A percentile compares a stretch with the other conserved stretches of the same genome.
These are phyloP conservation scores for Astur gentilis DNA, from an alignment of 2,113 vertebrate species.

Conservation along the genomic window DNA sequence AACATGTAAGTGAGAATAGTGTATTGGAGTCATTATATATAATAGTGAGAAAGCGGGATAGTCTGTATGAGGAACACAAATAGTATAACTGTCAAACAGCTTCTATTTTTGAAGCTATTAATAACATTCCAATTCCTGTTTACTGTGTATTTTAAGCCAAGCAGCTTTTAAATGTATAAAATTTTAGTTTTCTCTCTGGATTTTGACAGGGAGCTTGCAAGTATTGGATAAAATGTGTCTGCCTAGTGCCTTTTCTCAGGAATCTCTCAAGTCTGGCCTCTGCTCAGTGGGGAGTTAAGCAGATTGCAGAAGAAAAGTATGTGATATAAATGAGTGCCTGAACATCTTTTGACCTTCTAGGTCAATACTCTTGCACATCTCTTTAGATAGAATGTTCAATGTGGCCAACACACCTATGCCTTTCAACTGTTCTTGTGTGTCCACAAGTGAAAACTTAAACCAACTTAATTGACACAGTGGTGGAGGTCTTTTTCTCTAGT, in stretches of 20 bases:
- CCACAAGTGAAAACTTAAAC: neutral
- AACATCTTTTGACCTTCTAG: neutral
- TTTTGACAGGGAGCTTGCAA: neutral
- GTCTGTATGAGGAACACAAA: neutral
- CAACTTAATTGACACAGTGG: accelerated
- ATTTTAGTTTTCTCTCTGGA: neutral
- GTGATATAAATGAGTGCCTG: neutral
- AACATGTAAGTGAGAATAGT: accelerated
- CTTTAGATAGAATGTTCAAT: too few species aligned
- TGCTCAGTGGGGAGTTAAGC: neutral
- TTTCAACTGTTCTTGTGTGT: neutral
- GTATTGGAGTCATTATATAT: neutral
- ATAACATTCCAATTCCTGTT: neutral
- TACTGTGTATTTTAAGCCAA: neutral
- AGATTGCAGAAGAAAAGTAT: neutral
- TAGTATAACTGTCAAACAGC: neutral
- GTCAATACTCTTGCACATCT: too few species aligned
- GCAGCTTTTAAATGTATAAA: neutral
- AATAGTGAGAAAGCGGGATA: neutral
- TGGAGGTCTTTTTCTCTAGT: neutral
- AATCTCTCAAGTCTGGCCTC: neutral
- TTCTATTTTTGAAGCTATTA: neutral
- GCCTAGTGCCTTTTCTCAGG: neutral
- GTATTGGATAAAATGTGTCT: accelerated
- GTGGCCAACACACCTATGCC: accelerated